These are phyloP conservation scores for Scrobipalpa costella DNA, from an alignment of 2,888 invertebrate species.

Conservation along the genomic window DNA sequence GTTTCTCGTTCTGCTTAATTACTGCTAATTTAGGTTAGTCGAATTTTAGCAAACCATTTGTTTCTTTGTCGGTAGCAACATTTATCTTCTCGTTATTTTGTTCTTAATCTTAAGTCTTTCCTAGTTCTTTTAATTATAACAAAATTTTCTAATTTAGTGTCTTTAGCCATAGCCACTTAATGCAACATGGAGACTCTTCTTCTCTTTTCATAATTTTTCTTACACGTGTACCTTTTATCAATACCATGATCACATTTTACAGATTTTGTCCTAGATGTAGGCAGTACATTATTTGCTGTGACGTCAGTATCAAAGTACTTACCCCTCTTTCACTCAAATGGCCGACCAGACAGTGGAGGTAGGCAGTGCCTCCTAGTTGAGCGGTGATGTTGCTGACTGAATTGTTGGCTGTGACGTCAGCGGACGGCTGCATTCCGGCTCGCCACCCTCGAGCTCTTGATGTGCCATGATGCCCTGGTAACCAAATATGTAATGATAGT, in stretches of 20 bases:
- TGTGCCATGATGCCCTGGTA: conserved; percentile 70
- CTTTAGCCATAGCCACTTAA: no score
- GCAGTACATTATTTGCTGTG: no score
- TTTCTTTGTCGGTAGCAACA: neutral
- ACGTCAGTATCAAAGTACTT: conserved; percentile 43
- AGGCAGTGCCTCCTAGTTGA: conserved; percentile 90
- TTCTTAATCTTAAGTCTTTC: neutral
- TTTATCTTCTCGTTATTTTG: neutral
- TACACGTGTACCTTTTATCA: no score
- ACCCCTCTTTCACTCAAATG: conserved; percentile 88
- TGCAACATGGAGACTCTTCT: no score
- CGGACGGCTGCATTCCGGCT: conserved; percentile 58
- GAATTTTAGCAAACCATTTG: conserved; percentile 16
- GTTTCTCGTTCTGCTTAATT: conserved; percentile 11
- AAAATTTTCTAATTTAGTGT: no score
- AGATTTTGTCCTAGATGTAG: no score
- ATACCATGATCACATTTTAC: no score
- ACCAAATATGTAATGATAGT: no score
- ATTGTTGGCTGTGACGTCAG: conserved; percentile 83
- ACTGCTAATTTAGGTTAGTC: conserved; percentile 17
- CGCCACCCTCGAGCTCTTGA: conserved; percentile 72
- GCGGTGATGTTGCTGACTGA: conserved; percentile 90
- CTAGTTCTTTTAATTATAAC: no score
- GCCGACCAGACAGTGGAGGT: conserved; percentile 89
- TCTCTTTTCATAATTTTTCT: no score